These are phyloP conservation scores for Tauraco erythrolophus DNA, from an alignment of 2,113 vertebrate genomes.

Conservation along the genomic window DNA sequence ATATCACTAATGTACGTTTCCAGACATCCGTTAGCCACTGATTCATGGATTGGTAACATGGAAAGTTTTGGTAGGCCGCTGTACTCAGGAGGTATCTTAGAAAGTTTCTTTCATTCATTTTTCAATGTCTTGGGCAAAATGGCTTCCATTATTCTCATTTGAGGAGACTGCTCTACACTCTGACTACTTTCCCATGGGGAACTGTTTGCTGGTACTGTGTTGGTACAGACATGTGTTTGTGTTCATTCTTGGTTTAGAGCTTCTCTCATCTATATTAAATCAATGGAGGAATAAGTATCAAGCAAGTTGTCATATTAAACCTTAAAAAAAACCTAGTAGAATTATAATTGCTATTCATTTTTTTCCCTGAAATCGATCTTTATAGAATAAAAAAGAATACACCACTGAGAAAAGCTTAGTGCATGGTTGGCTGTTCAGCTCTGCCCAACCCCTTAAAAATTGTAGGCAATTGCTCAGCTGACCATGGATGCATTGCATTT, in stretches of 20 bases:
- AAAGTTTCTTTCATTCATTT: slow-evolving; percentile 18
- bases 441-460: not conserved
- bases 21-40: not conserved
- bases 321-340: not conserved
- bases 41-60: not conserved
- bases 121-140: slow-evolving; percentile 13
- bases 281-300: not conserved
- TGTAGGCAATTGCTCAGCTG: not conserved
- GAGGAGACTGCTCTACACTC: not conserved
- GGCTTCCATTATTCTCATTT: not conserved
- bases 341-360: not conserved
- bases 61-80: not conserved
- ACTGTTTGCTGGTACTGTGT: not conserved
- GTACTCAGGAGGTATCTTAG: not conserved
- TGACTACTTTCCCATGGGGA: not conserved
- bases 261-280: not conserved
- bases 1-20: not conserved
- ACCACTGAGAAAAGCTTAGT: not conserved
- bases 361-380: not conserved
- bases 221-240: not conserved
- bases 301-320: not conserved
- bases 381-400: not conserved
- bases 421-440: not conserved
- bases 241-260: not conserved
- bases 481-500: not conserved